Conservation (phyloP, 2,113 vertebrate species). For the Nyctereutes procyonoides region DNA sequence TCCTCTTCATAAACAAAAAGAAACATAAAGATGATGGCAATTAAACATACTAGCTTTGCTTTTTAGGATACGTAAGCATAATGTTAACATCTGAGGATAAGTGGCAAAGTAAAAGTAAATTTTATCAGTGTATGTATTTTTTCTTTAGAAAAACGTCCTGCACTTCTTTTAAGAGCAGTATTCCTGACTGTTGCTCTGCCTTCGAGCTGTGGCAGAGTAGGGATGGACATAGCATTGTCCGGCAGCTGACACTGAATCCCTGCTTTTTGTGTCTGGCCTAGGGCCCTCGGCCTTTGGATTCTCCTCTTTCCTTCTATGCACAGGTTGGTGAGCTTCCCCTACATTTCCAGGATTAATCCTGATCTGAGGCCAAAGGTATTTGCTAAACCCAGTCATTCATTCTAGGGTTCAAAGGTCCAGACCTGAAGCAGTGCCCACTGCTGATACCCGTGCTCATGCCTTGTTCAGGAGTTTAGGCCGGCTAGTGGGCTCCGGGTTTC, state of each 20-base stretch:
- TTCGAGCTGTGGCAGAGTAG: rapidly evolving
- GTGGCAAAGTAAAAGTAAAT: neutral
- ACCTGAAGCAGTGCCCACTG: neutral
- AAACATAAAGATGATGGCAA: neutral
- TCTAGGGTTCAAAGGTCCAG: neutral
- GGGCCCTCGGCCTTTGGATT: neutral
- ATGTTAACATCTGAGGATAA: neutral
- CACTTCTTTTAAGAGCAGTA: rapidly evolving
- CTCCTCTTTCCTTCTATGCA: neutral
- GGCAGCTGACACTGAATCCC: neutral
- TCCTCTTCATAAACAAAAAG: neutral
- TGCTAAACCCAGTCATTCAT: neutral
- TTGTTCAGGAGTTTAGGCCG: too few relatives aligned
- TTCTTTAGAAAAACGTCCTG: neutral
- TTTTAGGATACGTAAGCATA: neutral
- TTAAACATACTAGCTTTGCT: constrained; percentile 10
- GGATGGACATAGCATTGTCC: rapidly evolving
- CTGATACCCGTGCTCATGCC: rapidly evolving
- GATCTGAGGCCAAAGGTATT: neutral
- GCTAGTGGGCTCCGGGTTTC: rapidly evolving
- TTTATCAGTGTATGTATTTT: neutral
- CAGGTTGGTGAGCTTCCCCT: too few relatives aligned
- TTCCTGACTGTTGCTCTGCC: too few relatives aligned
- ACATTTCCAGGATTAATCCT: neutral
- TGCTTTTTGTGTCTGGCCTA: neutral